Conservation (phyloP, 2,888 invertebrate genomes). For the Heliconius aoede region DNA sequence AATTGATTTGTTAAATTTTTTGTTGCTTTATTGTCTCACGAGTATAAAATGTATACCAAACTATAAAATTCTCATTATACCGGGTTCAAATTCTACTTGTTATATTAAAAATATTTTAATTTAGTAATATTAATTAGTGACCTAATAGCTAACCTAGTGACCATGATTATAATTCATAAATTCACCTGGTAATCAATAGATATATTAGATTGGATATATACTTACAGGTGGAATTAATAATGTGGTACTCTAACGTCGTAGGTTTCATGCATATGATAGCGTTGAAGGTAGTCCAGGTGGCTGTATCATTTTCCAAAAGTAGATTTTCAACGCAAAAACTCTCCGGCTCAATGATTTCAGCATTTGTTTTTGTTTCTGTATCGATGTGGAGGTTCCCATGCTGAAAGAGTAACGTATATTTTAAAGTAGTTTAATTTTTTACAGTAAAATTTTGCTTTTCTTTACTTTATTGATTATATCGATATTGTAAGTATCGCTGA, state of each 20-base stretch:
- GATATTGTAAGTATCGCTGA: not conserved
- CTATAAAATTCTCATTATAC: not conserved
- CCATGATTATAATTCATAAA: too few species aligned
- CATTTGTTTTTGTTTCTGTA: not conserved
- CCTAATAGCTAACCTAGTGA: too few species aligned
- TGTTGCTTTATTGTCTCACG: not conserved
- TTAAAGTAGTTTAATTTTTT: too few species aligned
- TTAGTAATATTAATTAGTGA: too few species aligned
- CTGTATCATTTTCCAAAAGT: conserved; percentile 3
- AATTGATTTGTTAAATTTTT: not conserved
- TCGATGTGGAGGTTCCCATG: not conserved
- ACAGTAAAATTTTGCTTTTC: too few species aligned
- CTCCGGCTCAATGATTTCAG: not conserved
- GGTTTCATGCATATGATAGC: not conserved
- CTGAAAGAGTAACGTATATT: too few species aligned
- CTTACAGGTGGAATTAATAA: conserved; percentile 11
- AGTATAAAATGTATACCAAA: not conserved
- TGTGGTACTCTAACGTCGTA: not conserved
- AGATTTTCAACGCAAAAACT: conserved; percentile 11
- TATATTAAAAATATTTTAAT: too few species aligned
- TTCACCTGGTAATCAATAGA: too few species aligned
- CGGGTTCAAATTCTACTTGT: too few species aligned
- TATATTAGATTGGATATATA: not conserved
- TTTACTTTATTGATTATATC: too few species aligned
- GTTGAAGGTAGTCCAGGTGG: not conserved